Conservation (phyloP, 2,113 vertebrate genomes). For the Leptodactylus fuscus region DNA sequence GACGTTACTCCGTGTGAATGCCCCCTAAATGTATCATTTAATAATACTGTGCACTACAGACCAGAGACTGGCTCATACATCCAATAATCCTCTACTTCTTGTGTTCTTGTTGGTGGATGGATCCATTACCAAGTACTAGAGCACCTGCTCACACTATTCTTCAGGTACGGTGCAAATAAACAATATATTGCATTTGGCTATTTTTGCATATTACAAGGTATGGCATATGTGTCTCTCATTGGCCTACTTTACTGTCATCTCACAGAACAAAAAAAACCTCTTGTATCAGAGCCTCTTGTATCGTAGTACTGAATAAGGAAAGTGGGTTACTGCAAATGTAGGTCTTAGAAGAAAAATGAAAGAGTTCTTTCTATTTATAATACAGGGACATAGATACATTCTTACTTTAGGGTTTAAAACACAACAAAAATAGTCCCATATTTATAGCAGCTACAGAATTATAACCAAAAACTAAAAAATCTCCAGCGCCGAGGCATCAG, state of each 20-base stretch:
- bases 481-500: neutral
- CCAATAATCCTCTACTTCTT: too few relatives aligned
- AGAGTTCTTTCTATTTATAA: neutral
- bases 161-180: too few relatives aligned
- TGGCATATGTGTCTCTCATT: neutral
- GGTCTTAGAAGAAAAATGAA: neutral
- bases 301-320: neutral
- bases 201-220: neutral
- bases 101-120: too few relatives aligned
- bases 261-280: neutral
- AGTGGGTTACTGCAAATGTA: slow-evolving; percentile 25
- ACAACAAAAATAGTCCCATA: neutral
- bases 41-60: too few relatives aligned
- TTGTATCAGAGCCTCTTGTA: neutral
- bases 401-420: neutral
- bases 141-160: too few relatives aligned
- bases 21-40: too few relatives aligned
- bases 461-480: neutral
- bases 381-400: neutral
- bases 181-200: too few relatives aligned
- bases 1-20: too few relatives aligned
- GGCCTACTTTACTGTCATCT: neutral
- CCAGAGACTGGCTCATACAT: too few relatives aligned
- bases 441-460: neutral
- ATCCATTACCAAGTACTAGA: too few relatives aligned